These are phyloP conservation scores for Odontocolon sp. DNA, from an alignment of 2,888 invertebrate genomes.

Conservation along the genomic window DNA sequence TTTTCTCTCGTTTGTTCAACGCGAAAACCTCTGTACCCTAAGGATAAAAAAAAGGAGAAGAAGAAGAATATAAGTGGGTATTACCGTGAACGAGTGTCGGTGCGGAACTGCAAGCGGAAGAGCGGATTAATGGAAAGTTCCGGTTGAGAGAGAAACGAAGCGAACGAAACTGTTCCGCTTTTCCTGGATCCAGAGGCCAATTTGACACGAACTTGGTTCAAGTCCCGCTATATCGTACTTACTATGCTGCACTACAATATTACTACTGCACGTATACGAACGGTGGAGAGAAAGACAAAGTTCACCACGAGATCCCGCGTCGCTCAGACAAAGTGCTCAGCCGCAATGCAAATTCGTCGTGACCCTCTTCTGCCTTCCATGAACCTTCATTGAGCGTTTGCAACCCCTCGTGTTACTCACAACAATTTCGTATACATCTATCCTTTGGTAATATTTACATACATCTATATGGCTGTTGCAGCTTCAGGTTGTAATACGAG, in stretches of 20 bases:
- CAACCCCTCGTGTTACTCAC: not conserved
- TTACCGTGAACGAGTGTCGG: conserved; percentile 6
- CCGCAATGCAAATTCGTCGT: conserved; percentile 72
- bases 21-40: not conserved
- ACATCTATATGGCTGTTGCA: too few relatives aligned
- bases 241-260: not conserved
- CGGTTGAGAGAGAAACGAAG: not conserved
- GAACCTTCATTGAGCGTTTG: not conserved
- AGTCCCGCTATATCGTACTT: not conserved
- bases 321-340: conserved; percentile 66
- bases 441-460: not conserved
- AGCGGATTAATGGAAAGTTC: conserved; percentile 56
- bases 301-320: conserved; percentile 7
- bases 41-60: conserved; percentile 8
- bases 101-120: conserved; percentile 16
- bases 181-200: not conserved
- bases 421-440: conserved; percentile 7
- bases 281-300: not conserved
- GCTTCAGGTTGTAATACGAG: too few relatives aligned
- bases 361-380: conserved; percentile 50
- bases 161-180: conserved; percentile 5
- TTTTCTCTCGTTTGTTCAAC: not conserved
- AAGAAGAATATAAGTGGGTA: not conserved
- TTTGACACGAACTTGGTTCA: not conserved
- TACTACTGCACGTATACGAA: not conserved